Evolutionary conservation across 2,888 invertebrate species (phyloP).

Genomic region (Conus canariensis): DNA sequence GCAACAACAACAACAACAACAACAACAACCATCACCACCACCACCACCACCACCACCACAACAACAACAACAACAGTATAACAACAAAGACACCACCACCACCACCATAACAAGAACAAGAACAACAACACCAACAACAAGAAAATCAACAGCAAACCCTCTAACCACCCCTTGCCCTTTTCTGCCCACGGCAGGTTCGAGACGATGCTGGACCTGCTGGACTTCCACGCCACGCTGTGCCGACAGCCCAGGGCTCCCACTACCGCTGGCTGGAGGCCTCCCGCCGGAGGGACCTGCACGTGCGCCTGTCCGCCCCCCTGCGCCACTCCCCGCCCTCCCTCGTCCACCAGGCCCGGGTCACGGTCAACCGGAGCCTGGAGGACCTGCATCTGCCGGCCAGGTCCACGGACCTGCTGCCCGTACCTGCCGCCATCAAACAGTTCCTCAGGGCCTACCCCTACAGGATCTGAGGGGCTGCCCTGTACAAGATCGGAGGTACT

Average conservation of each 20-base stretch:
- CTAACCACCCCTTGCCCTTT: too few relatives aligned
- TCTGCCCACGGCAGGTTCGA: slow-evolving; percentile 82
- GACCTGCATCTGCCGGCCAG: slow-evolving; percentile 66
- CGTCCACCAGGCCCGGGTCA: slow-evolving; percentile 87
- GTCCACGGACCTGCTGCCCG: slow-evolving; percentile 80
- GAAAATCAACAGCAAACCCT: too few relatives aligned
- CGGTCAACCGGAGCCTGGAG: slow-evolving; percentile 80
- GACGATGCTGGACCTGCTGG: slow-evolving; percentile 87
- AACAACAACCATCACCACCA: too few relatives aligned
- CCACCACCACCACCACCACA: too few relatives aligned
- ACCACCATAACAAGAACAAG: too few relatives aligned
- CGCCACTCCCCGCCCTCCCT: slow-evolving; percentile 83
- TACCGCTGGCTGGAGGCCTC: slow-evolving; percentile 89
- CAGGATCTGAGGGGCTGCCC: slow-evolving; percentile 80
- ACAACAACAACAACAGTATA: too few relatives aligned
- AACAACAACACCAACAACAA: too few relatives aligned
- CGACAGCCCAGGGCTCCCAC: slow-evolving; percentile 63
- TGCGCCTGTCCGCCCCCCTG: slow-evolving; percentile 85
- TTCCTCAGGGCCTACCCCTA: slow-evolving; percentile 89
- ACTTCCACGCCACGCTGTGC: slow-evolving; percentile 84
- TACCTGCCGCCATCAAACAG: slow-evolving; percentile 85
- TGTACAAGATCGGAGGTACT: too few relatives aligned
- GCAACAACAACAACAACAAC: too few relatives aligned
- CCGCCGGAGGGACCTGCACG: slow-evolving; percentile 87
- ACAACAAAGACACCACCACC: too few relatives aligned